A percentile compares a stretch with the other conserved stretches of the same genome.
Evolutionary conservation across 2,797 vertebrate species (phyloP).

Genomic region (Aphelocoma californica): DNA sequence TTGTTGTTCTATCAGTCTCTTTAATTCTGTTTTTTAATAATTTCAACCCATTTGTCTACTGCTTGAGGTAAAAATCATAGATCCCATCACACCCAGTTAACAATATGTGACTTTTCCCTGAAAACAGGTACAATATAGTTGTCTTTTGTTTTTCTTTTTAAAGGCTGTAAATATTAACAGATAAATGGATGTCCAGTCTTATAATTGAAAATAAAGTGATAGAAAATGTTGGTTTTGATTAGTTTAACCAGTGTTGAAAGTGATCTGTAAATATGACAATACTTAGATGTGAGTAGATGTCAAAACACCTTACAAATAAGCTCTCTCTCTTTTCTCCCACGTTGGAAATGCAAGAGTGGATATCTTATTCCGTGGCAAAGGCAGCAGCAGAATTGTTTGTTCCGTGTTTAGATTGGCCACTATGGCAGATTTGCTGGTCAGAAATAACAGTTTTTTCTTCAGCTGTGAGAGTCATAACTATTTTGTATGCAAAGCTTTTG

Average conservation of each 20-base stretch:
- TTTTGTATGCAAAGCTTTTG: not conserved
- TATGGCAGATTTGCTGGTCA: not conserved
- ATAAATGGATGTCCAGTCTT: not conserved
- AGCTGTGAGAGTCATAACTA: not conserved
- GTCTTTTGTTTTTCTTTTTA: not conserved
- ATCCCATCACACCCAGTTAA: not conserved
- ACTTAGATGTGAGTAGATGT: not conserved
- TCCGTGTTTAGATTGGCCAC: not conserved
- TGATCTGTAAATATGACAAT: not conserved
- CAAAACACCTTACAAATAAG: not conserved
- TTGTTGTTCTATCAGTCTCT: not conserved
- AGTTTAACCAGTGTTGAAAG: not conserved
- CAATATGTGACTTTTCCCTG: not conserved
- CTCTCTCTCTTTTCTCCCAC: not conserved
- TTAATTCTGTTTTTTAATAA: not conserved
- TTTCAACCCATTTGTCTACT: not conserved
- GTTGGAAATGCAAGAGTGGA: rapidly evolving
- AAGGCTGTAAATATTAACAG: not conserved
- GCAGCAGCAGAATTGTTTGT: not conserved
- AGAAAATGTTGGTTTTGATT: not conserved
- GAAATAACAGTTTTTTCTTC: not conserved
- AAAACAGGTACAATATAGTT: not conserved
- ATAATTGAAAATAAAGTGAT: not conserved
- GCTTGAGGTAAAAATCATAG: not conserved
- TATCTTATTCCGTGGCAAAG: not conserved